Evolutionary conservation across 2,113 vertebrate species (phyloP).

Genomic region (Mola mola): DNA sequence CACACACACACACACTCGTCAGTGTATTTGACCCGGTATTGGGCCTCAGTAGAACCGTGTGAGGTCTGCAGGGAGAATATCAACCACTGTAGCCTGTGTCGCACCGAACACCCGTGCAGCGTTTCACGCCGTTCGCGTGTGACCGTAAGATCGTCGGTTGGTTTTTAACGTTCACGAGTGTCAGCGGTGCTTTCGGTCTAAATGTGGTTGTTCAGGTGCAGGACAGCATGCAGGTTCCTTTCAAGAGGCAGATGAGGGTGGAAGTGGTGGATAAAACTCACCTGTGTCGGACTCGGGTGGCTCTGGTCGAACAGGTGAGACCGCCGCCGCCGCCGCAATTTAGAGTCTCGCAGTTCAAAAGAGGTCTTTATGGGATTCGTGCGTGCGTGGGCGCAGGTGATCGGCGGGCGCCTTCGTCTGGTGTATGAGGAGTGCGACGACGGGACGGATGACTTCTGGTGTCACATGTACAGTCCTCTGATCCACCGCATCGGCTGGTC

Average conservation of each 20-base stretch:
- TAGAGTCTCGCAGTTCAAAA: no score
- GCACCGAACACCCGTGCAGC: no score
- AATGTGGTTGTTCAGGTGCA: slow-evolving; percentile 82
- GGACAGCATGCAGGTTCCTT: slow-evolving; percentile 92
- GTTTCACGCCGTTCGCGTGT: no score
- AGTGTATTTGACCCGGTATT: no score
- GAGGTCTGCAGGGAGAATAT: no score
- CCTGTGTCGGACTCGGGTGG: slow-evolving; percentile 91
- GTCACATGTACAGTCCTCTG: slow-evolving; percentile 96
- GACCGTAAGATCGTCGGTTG: no score
- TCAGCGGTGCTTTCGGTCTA: no score
- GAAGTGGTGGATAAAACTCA: slow-evolving; percentile 97
- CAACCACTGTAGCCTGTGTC: no score
- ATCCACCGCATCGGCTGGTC: slow-evolving; percentile 97
- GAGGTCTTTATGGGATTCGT: no score
- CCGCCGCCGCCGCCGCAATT: neutral
- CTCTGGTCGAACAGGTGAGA: slow-evolving; percentile 87
- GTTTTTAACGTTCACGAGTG: no score
- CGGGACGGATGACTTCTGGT: slow-evolving; percentile 96
- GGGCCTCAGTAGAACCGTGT: no score
- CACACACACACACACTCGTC: neutral
- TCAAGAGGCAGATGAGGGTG: slow-evolving; percentile 93
- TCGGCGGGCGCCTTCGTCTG: slow-evolving; percentile 89
- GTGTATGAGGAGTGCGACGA: slow-evolving; percentile 97
- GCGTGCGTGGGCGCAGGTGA: slow-evolving; percentile 68